These are phyloP conservation scores for Hydrozoanthus tunicans DNA, from an alignment of 64 coral and sea anemone species.

Conservation along the genomic window DNA sequence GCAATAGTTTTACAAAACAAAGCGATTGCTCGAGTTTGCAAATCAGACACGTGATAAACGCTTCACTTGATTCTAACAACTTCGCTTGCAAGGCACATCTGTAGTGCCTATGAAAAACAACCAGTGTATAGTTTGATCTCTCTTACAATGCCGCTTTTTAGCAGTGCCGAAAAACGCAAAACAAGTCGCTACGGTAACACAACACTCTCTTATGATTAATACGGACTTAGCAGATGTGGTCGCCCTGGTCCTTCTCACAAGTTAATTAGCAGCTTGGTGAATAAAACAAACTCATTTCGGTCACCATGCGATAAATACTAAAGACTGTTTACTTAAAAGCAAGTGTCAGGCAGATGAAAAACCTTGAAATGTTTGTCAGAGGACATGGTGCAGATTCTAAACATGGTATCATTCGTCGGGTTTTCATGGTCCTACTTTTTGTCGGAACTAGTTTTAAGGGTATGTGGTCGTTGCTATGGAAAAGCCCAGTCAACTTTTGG, in stretches of 20 bases:
- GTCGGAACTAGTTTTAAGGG: not conserved
- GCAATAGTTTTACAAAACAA: not conserved
- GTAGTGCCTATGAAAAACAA: not conserved
- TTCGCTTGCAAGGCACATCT: not conserved
- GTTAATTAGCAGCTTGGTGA: not conserved
- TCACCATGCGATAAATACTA: not conserved
- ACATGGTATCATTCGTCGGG: not conserved
- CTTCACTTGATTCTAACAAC: not conserved
- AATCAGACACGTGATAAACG: not conserved
- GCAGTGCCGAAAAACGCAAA: not conserved
- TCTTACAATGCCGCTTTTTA: not conserved
- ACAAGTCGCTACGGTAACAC: slow-evolving; percentile 14
- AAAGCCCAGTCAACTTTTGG: not conserved
- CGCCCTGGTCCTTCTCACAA: not conserved
- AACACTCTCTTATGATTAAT: not conserved
- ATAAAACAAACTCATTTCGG: not conserved
- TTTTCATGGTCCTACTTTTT: not conserved
- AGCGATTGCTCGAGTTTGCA: not conserved
- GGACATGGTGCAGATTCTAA: not conserved
- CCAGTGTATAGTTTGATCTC: not conserved
- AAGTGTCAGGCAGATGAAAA: not conserved
- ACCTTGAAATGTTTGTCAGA: too few relatives aligned
- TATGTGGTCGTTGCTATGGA: not conserved
- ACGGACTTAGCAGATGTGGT: not conserved
- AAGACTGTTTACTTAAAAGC: not conserved